A percentile compares a stretch with the other conserved stretches of the same genome.
These are phyloP conservation scores for Galemys pyrenaicus DNA, from an alignment of 2,113 vertebrate genomes.

Conservation along the genomic window DNA sequence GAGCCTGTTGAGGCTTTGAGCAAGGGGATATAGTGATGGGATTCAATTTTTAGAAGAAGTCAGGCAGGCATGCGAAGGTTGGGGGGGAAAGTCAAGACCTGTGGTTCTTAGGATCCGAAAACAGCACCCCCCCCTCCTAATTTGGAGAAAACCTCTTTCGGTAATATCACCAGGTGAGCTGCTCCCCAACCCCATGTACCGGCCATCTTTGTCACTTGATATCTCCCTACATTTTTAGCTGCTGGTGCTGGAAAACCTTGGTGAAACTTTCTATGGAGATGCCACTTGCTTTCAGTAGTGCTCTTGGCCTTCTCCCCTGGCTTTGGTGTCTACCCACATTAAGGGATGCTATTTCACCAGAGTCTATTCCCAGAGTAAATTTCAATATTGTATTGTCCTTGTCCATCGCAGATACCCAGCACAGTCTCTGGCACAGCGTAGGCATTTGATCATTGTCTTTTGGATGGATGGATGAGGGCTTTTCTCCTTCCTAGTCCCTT, in stretches of 20 bases:
- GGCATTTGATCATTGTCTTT: background rate
- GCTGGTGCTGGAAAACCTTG: background rate
- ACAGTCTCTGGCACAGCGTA: background rate
- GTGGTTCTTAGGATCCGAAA: accelerated
- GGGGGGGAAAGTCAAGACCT: background rate
- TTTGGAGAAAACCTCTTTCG: background rate
- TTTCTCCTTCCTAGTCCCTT: background rate
- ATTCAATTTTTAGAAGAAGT: background rate
- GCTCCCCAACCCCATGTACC: background rate
- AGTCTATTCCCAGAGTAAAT: no score
- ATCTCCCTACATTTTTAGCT: background rate
- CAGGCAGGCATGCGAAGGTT: background rate
- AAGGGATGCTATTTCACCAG: background rate
- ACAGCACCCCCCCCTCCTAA: background rate
- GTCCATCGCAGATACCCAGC: background rate
- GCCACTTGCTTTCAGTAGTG: background rate
- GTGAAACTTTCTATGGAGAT: background rate
- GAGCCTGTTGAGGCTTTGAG: accelerated
- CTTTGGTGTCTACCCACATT: background rate
- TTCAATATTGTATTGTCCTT: background rate
- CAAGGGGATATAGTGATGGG: background rate
- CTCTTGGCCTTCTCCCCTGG: accelerated
- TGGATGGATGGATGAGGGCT: background rate
- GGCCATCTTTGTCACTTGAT: background rate
- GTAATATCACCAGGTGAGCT: background rate